These are phyloP conservation scores for Promerops cafer DNA, from an alignment of 2,113 vertebrate genomes.

Conservation along the genomic window DNA sequence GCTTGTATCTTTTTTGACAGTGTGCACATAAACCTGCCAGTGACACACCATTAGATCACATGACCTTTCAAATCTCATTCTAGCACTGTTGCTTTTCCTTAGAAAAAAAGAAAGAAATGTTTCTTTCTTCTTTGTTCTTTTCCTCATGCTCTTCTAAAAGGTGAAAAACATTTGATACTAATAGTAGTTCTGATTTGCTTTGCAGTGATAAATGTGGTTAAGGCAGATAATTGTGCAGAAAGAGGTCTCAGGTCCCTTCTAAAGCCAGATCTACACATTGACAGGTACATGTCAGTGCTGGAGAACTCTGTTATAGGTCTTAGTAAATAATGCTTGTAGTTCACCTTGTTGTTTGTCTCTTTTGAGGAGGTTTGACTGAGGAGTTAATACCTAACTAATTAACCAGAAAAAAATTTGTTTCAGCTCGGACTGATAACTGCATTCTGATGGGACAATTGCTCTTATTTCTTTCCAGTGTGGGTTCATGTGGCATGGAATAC, in stretches of 20 bases:
- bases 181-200: conserved; percentile 34
- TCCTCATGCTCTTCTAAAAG: not conserved
- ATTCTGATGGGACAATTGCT: not conserved
- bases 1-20: conserved; percentile 75
- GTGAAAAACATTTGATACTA: conserved; percentile 3
- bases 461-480: not conserved
- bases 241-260: conserved; percentile 72
- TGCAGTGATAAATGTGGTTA: conserved; percentile 81
- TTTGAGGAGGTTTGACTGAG: not conserved
- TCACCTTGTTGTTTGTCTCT: not conserved
- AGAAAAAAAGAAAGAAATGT: not conserved
- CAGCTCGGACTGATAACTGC: not conserved
- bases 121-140: not conserved
- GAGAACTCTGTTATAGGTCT: not conserved
- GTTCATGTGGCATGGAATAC: not conserved
- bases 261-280: conserved; percentile 64
- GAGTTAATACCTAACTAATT: not conserved
- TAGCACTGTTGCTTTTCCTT: conserved; percentile 38
- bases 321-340: not conserved
- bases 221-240: conserved; percentile 71
- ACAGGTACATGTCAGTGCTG: conserved; percentile 67
- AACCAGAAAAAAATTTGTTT: not conserved
- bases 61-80: conserved; percentile 66
- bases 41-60: conserved; percentile 68
- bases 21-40: conserved; percentile 73